Evolutionary conservation across 1,140 invertebrate genomes (phyloP).

Genomic region (Drosophila subpulchrella): DNA sequence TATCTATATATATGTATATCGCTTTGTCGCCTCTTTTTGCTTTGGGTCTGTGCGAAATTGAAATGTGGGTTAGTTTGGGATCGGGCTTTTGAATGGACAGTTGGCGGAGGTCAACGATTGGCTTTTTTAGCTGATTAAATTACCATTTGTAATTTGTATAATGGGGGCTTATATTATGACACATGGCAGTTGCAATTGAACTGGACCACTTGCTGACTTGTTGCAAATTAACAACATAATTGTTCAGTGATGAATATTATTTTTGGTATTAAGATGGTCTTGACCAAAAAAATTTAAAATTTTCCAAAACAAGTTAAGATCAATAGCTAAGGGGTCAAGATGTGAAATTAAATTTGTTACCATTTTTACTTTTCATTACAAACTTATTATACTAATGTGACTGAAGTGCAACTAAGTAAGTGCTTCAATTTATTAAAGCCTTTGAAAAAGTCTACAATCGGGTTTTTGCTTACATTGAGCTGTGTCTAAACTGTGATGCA

Average conservation of each 20-base stretch:
- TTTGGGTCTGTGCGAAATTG: constrained; percentile 2
- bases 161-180: constrained; percentile 12
- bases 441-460: neutral
- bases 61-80: constrained; percentile 48
- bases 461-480: constrained; percentile 5
- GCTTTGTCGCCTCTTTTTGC: constrained; percentile 6
- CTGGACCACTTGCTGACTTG: neutral
- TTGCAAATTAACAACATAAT: neutral
- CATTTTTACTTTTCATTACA: no score
- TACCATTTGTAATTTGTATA: constrained; percentile 31
- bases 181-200: constrained; percentile 1
- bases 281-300: no score
- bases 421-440: neutral
- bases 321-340: no score
- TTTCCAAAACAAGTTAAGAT: no score
- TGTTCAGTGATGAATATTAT: neutral
- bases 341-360: no score
- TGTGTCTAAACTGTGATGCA: neutral
- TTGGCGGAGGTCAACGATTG: constrained; percentile 28
- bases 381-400: no score
- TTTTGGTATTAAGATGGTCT: no score
- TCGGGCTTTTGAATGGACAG: constrained; percentile 8
- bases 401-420: no score
- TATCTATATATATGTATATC: neutral
- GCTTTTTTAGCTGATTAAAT: constrained; percentile 28